phyloP scores from a whole-genome alignment of 23 tunicate species.

The Diplosoma virens region DNA sequence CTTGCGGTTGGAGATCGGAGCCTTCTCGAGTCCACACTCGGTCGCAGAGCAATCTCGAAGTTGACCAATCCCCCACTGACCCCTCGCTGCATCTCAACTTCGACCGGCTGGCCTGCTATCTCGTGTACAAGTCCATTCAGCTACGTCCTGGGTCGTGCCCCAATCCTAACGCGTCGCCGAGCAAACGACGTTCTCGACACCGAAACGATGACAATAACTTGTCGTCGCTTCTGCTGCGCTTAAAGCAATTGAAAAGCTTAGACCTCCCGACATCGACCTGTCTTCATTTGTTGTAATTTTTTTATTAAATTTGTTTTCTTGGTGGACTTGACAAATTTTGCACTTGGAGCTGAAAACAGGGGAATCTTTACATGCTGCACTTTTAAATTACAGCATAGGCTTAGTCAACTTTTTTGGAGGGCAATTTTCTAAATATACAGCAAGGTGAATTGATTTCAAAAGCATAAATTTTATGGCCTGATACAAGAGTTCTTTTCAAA shows the following conservation, averaged over 20 bases:
- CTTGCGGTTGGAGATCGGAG: not conserved
- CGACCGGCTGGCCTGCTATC: conserved; percentile 15
- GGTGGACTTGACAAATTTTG: no score
- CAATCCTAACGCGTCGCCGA: not conserved
- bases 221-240: not conserved
- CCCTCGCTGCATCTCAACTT: not conserved
- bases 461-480: no score
- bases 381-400: no score
- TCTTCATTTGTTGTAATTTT: not conserved
- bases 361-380: no score
- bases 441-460: no score
- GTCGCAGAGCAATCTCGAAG: conserved; percentile 16
- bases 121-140: conserved; percentile 1
- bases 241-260: conserved; percentile 13
- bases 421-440: not conserved
- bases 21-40: not conserved
- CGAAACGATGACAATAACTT: conserved; percentile 8
- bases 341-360: no score
- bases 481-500: no score
- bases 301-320: not conserved
- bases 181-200: conserved; percentile 1
- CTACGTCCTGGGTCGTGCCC: not conserved
- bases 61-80: not conserved
- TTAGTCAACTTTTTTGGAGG: not conserved
- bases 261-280: not conserved